Base-by-base conservation (phyloP, 1,140 invertebrate genomes). In the Polypedilum vanderplanki region DNA sequence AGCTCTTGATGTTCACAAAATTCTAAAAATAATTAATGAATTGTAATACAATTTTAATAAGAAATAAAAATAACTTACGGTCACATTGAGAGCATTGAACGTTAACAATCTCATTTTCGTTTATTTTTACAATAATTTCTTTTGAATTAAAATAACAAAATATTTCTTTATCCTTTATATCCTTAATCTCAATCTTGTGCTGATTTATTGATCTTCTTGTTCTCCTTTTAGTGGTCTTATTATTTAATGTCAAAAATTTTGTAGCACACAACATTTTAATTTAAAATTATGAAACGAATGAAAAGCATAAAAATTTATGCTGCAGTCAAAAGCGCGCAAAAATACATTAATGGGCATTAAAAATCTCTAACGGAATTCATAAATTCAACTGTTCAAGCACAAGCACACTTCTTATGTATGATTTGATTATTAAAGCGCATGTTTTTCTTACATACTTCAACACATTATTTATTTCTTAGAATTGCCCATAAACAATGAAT, bases 1-100 rank as follows among this genome's bases (percentile, higher is more conserved):
- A 57, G 10, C 3, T 57, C 46, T 57, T 57, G 46, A 57, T 57
- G 46, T n/a, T 57, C 46, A 57, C 46, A 57, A 57, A 57, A 57
- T n/a, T 57, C 24, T 33, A 33, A 33, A n/a, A 33, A 33, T 33
- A 33, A 33, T 33, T n/a, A n/a, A 33, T 33, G 24, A 33, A 33
- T 33, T 33, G 24, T 33, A 33, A 33, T 33, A 33, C 5, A 33
- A n/a, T n/a, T 33, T 33, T 33, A 5, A 33, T 3, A 33, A 33
- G 5, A 33, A 33, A 3, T 33, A 33, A 33, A 5, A 33, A 1
- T 33, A 33, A 33, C 24, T 33, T 5, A 33, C 24, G 10, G 9
- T 57, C 46, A 15, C 46, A 57, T 12, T 12, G n/a, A 57, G 3
- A 4, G 12, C 46, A 57, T 15, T 12, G n/a, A n/a, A n/a, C 46